Evolutionary conservation across 2,113 vertebrate species (phyloP), one percentile per base, ranked within the genome.

Genomic region (Blennius ocellaris): DNA sequence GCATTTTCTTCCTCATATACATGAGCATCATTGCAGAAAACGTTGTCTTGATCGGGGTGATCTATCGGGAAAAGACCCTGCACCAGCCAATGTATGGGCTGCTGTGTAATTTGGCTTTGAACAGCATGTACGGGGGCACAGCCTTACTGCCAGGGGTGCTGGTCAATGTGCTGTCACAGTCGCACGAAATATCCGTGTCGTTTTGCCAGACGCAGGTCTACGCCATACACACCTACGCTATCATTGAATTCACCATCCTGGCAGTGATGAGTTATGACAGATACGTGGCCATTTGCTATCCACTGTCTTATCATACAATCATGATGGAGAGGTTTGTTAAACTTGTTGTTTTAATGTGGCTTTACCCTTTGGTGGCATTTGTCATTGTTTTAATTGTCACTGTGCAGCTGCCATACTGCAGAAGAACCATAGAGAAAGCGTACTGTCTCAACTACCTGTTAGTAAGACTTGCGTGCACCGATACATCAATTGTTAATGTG

Each of bases 241-340:
- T 78, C 12, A 70, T 44, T 44, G 89, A 92, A 57, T 85, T 90
- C 49, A 87, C 76, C 8, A 91, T 87, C 61, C 63, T 92, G 8
- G 85, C 87, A 45, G 72, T 49, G 3, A 91, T 91, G 91, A 82
- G 85, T 47, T 92, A 91, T 37, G 91, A 90, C 56, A 79, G 88
- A 7, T 92, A 90, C 47, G 36, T 88, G 14, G 88, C 91, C 0
- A 81, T 92, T 61, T 91, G 91, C 45, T 49, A 67, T 15, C 91
- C 89, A 0, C 71, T 92, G 52, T 76, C 74, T 14, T 90, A 92
- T 73, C 81, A 87, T 16, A 11, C 14, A 3, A 72, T 87, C 11
- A 91, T 92, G 88, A 79, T 87, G 6, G 54, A 77, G 12, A 88
- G 53, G 14, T 30, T 87, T 8, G 69, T 73, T 36, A 82, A 75